Conservation (phyloP, 2,797 vertebrate species). For the Bradypus variegatus region DNA sequence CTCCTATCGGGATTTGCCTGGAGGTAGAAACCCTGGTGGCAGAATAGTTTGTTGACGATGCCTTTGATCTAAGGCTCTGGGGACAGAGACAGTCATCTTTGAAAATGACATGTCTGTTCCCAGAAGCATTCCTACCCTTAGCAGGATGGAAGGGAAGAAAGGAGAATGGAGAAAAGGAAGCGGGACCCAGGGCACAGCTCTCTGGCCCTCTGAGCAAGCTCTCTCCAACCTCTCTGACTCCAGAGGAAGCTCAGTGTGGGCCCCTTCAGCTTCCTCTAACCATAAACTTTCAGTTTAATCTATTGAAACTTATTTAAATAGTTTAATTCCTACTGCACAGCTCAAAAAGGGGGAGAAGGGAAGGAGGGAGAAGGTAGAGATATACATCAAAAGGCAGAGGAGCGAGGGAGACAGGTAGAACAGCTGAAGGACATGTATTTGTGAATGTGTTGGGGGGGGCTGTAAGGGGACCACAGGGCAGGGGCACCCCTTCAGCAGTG, state of each 20-base stretch:
- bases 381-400: not conserved
- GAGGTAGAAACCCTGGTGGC: no score
- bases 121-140: no score
- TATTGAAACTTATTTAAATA: constrained; percentile 67
- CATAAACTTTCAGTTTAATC: constrained; percentile 51
- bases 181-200: no score
- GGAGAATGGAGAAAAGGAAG: no score
- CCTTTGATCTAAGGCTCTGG: no score
- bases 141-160: no score
- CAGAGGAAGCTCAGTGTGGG: not conserved
- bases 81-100: no score
- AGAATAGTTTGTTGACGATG: no score
- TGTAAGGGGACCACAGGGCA: constrained; percentile 15
- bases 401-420: not conserved
- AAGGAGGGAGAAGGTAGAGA: not conserved
- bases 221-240: not conserved
- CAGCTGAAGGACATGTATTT: not conserved
- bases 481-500: constrained; percentile 22
- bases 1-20: no score
- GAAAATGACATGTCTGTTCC: no score
- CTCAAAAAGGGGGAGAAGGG: constrained; percentile 20
- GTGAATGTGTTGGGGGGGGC: not conserved
- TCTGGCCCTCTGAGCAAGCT: not conserved
- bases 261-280: constrained; percentile 6
- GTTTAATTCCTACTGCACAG: constrained; percentile 59